Evolutionary conservation across 2,797 vertebrate species (phyloP), one percentile per base, ranked within the genome.

Genomic region (Echeneis naucrates): DNA sequence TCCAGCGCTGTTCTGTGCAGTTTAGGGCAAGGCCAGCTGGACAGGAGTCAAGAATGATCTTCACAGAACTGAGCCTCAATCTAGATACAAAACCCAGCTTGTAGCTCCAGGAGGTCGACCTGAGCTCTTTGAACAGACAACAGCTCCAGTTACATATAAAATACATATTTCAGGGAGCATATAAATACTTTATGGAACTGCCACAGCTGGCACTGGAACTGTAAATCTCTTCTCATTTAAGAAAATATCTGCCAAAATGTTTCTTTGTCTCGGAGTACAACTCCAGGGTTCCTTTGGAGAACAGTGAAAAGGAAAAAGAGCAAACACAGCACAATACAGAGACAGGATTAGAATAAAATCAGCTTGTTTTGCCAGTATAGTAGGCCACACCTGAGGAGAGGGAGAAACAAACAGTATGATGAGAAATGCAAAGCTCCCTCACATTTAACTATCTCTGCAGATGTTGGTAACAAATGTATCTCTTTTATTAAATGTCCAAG

Each of bases 161-260:
- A 89, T 76, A 73, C 62, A 87, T 80, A 85, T 87, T 91, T 91
- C 68, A 80, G 80, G 60, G 71, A 80, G 75, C 82, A 40, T 77
- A 82, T 86, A 89, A 89, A 93, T 86, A 78, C 87, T 92, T 92
- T 79, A 89, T 72, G 75, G 81, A 82, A 65, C 79, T 71, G 76
- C 81, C 86, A 90, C 84, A 92, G 87, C 89, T 88, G 88, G 83
- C 66, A 82, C 45, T 35, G 53, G 66, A 80, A 85, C 78, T 60
- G 71, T 80, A 88, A 93, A 92, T 89, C 80, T 81, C 56, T 47
- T 72, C 62, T 77, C 54, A 74, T 82, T 86, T 81, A 77, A 64
- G 67, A 74, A 82, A 86, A 87, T 77, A 92, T 83, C 75, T 76
- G 76, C 75, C 73, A 68, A 68, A 85, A 77, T 81, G 85, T 86